Conservation (phyloP, 1,140 invertebrate species). For the Lepidostoma basale region DNA sequence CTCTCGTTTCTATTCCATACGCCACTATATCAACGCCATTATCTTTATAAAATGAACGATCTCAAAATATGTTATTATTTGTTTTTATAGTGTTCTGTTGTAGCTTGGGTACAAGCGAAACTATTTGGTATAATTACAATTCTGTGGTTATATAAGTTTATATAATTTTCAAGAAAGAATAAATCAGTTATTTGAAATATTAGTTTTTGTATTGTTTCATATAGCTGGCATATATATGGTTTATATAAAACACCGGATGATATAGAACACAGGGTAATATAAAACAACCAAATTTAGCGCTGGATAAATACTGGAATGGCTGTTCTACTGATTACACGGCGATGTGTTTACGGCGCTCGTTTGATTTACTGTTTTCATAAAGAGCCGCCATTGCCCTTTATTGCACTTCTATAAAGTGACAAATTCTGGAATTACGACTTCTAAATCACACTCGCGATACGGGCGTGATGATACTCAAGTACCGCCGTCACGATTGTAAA, state of each 20-base stretch:
- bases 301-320: constrained; percentile 36
- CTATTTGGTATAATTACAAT: too few species aligned
- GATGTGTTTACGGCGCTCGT: constrained; percentile 39
- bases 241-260: background rate
- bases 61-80: too few species aligned
- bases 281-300: constrained; percentile 39
- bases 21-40: too few species aligned
- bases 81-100: too few species aligned
- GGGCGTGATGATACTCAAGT: background rate
- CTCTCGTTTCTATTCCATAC: too few species aligned
- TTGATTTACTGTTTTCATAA: constrained; percentile 45
- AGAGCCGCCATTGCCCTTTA: constrained; percentile 8
- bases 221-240: background rate
- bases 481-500: too few species aligned
- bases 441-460: constrained; percentile 9
- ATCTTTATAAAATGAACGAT: too few species aligned
- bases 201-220: too few species aligned
- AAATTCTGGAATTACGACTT: constrained; percentile 6
- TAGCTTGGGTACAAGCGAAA: too few species aligned
- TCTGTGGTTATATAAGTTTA: too few species aligned
- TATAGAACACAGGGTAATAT: constrained; percentile 11
- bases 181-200: too few species aligned
- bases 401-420: background rate
- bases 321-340: constrained; percentile 21
- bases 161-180: too few species aligned